These are phyloP conservation scores for Stenolophus ochropezus DNA, from an alignment of 2,888 invertebrate species.

Conservation along the genomic window DNA sequence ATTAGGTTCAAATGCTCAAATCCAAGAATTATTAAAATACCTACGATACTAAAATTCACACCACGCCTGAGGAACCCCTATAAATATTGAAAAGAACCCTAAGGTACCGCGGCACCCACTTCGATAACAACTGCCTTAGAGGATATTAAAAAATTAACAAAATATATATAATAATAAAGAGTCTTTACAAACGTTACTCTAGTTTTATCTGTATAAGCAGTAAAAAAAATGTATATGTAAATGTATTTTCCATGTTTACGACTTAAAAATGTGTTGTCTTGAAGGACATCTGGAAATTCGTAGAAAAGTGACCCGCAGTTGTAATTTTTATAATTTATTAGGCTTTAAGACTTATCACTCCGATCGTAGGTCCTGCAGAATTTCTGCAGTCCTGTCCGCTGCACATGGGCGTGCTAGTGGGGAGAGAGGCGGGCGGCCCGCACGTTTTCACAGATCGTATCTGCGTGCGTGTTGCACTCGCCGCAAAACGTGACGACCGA, in stretches of 20 bases:
- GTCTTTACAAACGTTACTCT: no score
- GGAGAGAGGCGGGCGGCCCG: conserved; percentile 4
- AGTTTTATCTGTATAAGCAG: not conserved
- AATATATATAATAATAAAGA: no score
- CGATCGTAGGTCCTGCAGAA: not conserved
- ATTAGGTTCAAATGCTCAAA: no score
- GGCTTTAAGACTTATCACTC: not conserved
- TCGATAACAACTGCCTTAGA: no score
- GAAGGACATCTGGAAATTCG: not conserved
- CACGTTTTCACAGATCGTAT: conserved; percentile 51
- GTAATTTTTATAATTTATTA: not conserved
- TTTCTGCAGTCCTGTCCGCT: not conserved
- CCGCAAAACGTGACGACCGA: conserved; percentile 45
- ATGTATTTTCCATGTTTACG: not conserved
- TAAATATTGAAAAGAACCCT: no score
- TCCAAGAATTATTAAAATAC: no score
- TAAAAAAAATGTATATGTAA: not conserved
- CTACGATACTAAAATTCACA: no score
- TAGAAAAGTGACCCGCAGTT: not conserved
- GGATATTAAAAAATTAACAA: no score
- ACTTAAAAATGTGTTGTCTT: not conserved
- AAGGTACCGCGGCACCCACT: no score
- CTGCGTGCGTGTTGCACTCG: conserved; percentile 48
- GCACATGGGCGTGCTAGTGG: conserved; percentile 24
- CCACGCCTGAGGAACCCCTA: no score